Conservation (phyloP, 2,888 invertebrate genomes). For the Tachina grossa region DNA sequence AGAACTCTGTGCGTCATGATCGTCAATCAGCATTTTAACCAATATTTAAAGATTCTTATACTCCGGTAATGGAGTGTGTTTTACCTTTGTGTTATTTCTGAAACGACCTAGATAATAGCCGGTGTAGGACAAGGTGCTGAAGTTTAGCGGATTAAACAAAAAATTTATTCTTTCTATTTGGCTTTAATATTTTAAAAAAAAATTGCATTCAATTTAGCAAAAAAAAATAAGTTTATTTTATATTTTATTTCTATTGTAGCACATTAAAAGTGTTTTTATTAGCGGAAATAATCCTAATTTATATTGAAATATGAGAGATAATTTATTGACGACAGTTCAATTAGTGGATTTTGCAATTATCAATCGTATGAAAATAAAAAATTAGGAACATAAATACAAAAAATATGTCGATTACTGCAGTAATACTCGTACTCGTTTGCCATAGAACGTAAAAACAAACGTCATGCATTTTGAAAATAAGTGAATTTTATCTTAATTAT, state of each 20-base stretch:
- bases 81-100: no score
- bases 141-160: no score
- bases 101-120: no score
- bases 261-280: background rate
- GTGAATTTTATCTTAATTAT: conserved; percentile 33
- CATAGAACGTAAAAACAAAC: conserved; percentile 8
- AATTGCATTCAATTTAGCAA: background rate
- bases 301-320: conserved; percentile 36
- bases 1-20: no score
- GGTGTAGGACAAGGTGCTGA: no score
- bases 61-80: no score
- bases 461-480: background rate
- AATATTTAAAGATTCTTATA: no score
- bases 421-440: background rate
- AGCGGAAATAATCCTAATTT: conserved; percentile 32
- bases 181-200: no score
- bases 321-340: conserved; percentile 55
- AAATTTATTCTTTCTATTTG: no score
- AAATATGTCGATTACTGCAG: conserved; percentile 1
- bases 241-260: background rate
- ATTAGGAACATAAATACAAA: conserved; percentile 20
- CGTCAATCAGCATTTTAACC: no score
- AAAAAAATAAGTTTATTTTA: no score
- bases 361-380: conserved; percentile 31
- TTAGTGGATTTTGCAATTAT: conserved; percentile 54